Conservation (phyloP, 2,888 invertebrate species). For the Graphium colonna region DNA sequence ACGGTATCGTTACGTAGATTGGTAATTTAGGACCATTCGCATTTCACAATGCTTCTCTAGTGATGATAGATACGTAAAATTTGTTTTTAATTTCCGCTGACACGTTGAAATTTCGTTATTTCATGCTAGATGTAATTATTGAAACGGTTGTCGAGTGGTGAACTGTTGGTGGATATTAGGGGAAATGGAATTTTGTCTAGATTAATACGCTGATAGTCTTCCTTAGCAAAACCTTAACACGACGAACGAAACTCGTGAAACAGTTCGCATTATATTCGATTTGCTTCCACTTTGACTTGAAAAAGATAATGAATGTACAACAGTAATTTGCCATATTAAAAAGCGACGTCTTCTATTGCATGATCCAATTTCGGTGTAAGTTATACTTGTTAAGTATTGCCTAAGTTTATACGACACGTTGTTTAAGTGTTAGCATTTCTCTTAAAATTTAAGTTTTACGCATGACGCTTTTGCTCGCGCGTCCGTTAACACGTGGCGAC, state of each 20-base stretch:
- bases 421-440: conserved; percentile 72
- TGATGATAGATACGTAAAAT: conserved; percentile 47
- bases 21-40: conserved; percentile 27
- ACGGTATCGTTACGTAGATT: conserved; percentile 1
- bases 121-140: conserved; percentile 29
- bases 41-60: conserved; percentile 58
- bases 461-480: conserved; percentile 52
- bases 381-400: conserved; percentile 72
- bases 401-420: conserved; percentile 73
- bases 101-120: conserved; percentile 36
- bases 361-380: conserved; percentile 52
- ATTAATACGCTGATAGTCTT: conserved; percentile 20
- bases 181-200: conserved; percentile 5
- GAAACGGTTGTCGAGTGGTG: conserved; percentile 11
- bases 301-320: conserved; percentile 2
- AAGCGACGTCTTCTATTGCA: conserved; percentile 31
- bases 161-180: neutral
- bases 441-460: conserved; percentile 67
- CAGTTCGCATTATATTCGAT: neutral
- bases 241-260: neutral
- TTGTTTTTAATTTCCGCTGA: conserved; percentile 27
- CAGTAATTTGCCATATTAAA: conserved; percentile 17
- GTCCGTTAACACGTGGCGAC: conserved; percentile 5
- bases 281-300: conserved; percentile 10
- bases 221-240: conserved; percentile 17